Evolutionary conservation across 35 echinoderm and acorn worm genomes (phyloP).

Genomic region (Chiridota heheva): DNA sequence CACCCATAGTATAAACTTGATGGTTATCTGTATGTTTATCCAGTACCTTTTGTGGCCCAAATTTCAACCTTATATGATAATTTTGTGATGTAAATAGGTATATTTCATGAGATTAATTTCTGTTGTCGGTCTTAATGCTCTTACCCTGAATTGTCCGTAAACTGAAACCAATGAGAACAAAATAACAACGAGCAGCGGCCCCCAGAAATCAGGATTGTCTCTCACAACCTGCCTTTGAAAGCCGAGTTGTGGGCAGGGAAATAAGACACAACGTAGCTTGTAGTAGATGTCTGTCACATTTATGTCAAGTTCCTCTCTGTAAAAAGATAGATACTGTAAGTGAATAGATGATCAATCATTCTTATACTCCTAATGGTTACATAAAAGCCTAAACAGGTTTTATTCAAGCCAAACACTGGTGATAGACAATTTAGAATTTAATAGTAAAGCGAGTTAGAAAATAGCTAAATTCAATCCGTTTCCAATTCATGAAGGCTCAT

Average conservation of each 20-base stretch:
- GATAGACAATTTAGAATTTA: background rate
- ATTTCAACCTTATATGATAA: too few species aligned
- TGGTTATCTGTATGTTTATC: too few species aligned
- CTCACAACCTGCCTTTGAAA: constrained; percentile 83
- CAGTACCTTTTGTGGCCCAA: too few species aligned
- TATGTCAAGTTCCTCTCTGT: constrained; percentile 95
- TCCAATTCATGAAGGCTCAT: background rate
- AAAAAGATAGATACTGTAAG: constrained; percentile 16
- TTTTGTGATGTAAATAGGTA: too few species aligned
- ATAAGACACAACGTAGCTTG: constrained; percentile 90
- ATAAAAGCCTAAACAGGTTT: background rate
- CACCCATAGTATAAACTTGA: too few species aligned
- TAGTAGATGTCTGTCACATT: constrained; percentile 94
- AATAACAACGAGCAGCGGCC: constrained; percentile 87
- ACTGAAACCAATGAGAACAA: constrained; percentile 88
- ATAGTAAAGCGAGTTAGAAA: background rate
- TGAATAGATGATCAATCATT: background rate
- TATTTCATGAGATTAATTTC: too few species aligned
- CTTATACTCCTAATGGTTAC: background rate
- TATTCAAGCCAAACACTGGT: background rate
- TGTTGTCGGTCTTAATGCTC: too few species aligned
- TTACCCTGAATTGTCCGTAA: constrained; percentile 97
- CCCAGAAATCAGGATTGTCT: constrained; percentile 96
- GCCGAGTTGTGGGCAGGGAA: constrained; percentile 86
- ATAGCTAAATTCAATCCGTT: too few species aligned